A percentile compares a stretch with the other conserved stretches of the same genome.
phyloP scores from a whole-genome alignment of 2,113 vertebrate genomes.

The Leptodactylus fuscus region DNA sequence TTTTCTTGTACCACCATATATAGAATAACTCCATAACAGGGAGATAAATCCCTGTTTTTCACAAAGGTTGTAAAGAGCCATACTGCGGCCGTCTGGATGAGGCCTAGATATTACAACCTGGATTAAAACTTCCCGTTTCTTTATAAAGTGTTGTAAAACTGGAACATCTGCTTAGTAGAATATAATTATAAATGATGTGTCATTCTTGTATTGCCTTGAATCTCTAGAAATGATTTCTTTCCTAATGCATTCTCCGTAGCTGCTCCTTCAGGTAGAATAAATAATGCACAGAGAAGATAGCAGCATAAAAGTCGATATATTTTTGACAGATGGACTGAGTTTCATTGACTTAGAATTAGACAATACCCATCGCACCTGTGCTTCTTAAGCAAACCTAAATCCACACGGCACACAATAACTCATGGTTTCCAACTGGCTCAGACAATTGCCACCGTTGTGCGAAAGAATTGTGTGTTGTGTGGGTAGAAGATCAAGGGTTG shows the following conservation, averaged over 20 bases:
- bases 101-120: neutral
- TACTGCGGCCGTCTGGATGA: neutral
- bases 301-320: conserved; percentile 4
- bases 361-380: conserved; percentile 41
- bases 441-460: conserved; percentile 1
- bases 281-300: conserved; percentile 2
- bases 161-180: neutral
- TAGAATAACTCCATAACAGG: too few relatives aligned
- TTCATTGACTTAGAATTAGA: conserved; percentile 30
- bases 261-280: conserved; percentile 7
- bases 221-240: neutral
- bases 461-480: conserved; percentile 19
- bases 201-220: neutral
- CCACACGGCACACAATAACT: conserved; percentile 9
- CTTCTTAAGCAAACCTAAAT: conserved; percentile 27
- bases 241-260: neutral
- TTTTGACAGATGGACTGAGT: conserved; percentile 32
- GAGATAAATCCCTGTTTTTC: neutral
- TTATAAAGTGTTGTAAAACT: neutral
- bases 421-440: conserved; percentile 9
- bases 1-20: neutral
- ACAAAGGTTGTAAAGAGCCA: neutral
- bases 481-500: conserved; percentile 37
- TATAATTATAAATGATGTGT: conserved; percentile 12
- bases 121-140: neutral